Evolutionary conservation across 2,888 invertebrate species (phyloP), one percentile per base, ranked within the genome.

Genomic region (Piscicola geometra): DNA sequence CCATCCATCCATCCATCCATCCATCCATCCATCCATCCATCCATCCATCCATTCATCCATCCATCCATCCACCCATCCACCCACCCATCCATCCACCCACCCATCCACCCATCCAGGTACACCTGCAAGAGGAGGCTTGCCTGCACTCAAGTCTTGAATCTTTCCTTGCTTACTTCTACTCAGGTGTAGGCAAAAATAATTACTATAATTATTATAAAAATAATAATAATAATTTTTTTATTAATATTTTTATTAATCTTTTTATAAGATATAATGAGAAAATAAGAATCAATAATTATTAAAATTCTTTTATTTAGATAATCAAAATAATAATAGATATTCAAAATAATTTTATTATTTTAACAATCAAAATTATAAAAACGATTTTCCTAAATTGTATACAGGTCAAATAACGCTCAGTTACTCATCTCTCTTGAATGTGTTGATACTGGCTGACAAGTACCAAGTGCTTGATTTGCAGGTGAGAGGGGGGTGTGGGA

Each of bases 381-480:
- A 9, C 21, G 12, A 47, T 47, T 47, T 47, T 47, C 9, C 9
- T 47, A 47, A n/a, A 41, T 41, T 96, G 83, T 96, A 96, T 87
- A 93, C 93, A 0, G 96, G 95, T 60, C 91, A 91, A 86, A 92
- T 96, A 80, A 89, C 90, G 81, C 91, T 96, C 82, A 92, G 92
- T 5, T 90, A 93, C 80, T 89, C 89, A 75, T 91, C 91, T 78
- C 94, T 93, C 71, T 89, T 95, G 86, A 93, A 94, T 5, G 90
- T 95, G 80, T 88, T 96, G 74, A 92, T 92, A 15, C 87, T 96
- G 76, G 94, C 94, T 60, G 96, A 96, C 86, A 96, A 96, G 86
- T 96, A 96, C 86, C 93, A 94, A 87, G 93, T 96, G 21, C 91
- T 90, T 89, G 93, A 95, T 86, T 88, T 96, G 82, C 92, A 92